Evolutionary conservation across 1,140 invertebrate genomes (phyloP).

Genomic region (Orchestia grillus): DNA sequence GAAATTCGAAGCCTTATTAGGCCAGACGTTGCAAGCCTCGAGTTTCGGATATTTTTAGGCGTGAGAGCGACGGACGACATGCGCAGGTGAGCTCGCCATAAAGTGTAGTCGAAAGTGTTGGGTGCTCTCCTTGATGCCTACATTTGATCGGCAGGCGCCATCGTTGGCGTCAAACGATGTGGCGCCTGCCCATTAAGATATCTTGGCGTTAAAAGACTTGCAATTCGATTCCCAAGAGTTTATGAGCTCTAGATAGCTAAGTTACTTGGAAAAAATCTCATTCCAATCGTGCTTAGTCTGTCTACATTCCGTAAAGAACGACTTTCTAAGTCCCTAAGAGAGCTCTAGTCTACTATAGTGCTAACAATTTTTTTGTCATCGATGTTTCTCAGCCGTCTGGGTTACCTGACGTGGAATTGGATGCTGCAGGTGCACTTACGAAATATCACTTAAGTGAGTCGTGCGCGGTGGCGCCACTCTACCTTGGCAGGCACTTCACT

Average conservation of each 20-base stretch:
- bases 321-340: background rate
- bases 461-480: constrained; percentile 30
- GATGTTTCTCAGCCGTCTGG: background rate
- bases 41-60: background rate
- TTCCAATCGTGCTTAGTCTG: background rate
- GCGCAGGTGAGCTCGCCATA: background rate
- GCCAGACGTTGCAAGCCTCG: background rate
- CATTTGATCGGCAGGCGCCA: constrained; percentile 24
- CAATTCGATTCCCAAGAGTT: background rate
- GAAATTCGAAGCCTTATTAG: background rate
- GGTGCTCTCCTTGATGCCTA: background rate
- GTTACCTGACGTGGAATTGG: background rate
- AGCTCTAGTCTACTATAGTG: background rate
- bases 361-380: background rate
- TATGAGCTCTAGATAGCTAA: constrained; percentile 28
- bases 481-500: constrained; percentile 31
- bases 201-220: constrained; percentile 2
- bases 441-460: background rate
- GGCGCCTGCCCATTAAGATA: constrained; percentile 48
- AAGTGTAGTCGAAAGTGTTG: background rate
- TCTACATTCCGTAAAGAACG: background rate
- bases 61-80: background rate
- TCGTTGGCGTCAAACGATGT: background rate
- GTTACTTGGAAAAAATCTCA: background rate
- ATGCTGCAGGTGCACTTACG: constrained; percentile 45